A percentile compares a stretch with the other conserved stretches of the same genome.
Evolutionary conservation across 2,113 vertebrate genomes (phyloP).

Genomic region (Laticauda colubrina): DNA sequence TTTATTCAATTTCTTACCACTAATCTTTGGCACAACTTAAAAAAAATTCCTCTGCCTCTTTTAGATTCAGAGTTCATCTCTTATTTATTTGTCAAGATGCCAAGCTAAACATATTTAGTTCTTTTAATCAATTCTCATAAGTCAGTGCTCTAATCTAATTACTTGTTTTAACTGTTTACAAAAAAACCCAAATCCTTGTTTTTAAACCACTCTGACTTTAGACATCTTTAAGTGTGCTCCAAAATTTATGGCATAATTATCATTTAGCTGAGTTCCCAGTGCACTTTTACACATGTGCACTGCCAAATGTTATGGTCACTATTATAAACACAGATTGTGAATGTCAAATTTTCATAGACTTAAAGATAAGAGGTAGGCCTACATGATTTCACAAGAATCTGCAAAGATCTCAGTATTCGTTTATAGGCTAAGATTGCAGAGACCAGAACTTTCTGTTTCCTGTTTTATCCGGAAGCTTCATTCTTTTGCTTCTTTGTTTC

Average conservation of each 20-base stretch:
- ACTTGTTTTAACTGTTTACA: constrained; percentile 19
- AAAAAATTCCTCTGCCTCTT: constrained; percentile 28
- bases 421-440: background rate
- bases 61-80: constrained; percentile 18
- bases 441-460: background rate
- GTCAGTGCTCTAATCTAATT: constrained; percentile 41
- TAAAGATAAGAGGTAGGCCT: constrained; percentile 51
- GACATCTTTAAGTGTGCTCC: constrained; percentile 56
- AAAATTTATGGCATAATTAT: constrained; percentile 35
- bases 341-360: constrained; percentile 41
- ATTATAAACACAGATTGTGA: constrained; percentile 38
- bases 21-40: background rate
- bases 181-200: constrained; percentile 40
- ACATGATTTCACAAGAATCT: background rate
- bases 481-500: background rate
- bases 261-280: constrained; percentile 51
- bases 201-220: constrained; percentile 48
- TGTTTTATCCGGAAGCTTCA: background rate
- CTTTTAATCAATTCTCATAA: constrained; percentile 40
- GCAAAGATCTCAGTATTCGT: background rate
- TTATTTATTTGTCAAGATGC: background rate
- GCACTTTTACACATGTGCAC: constrained; percentile 47
- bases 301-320: constrained; percentile 57
- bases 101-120: background rate
- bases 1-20: constrained; percentile 14